phyloP scores from a whole-genome alignment of 2,888 invertebrate genomes.

The Acleris laterana region DNA sequence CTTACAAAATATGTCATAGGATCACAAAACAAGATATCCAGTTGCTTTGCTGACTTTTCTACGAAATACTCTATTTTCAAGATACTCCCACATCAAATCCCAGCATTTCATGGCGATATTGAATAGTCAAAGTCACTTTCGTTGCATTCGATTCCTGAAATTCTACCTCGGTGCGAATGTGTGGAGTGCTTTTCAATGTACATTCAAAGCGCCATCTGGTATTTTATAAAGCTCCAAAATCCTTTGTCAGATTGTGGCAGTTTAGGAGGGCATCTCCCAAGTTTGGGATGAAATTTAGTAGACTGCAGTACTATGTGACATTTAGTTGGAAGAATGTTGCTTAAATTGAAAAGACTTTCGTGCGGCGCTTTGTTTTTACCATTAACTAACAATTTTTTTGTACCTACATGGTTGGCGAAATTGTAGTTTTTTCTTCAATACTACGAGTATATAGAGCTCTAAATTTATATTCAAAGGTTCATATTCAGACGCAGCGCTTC shows the following conservation, averaged over 20 bases:
- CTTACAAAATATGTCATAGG: no score
- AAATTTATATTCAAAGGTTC: no score
- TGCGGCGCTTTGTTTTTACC: no score
- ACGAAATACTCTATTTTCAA: not conserved
- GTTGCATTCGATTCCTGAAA: constrained; percentile 18
- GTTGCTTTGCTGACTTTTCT: not conserved
- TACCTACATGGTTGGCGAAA: no score
- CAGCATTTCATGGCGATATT: not conserved
- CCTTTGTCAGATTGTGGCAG: constrained; percentile 8
- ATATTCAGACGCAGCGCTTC: no score
- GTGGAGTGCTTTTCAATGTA: constrained; percentile 34
- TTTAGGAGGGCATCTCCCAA: constrained; percentile 5
- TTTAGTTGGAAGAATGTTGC: no score
- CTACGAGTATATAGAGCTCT: no score
- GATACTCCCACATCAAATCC: constrained; percentile 5
- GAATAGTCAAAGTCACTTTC: constrained; percentile 25
- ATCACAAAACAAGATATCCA: no score
- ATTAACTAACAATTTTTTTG: no score
- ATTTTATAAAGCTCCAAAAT: constrained; percentile 11
- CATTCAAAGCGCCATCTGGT: constrained; percentile 16
- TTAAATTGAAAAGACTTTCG: no score
- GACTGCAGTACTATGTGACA: not conserved
- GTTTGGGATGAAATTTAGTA: not conserved
- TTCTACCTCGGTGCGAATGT: constrained; percentile 21
- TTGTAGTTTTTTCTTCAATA: no score